Conservation (phyloP, 1,140 invertebrate species). For the Anagrus nilaparvatae region DNA sequence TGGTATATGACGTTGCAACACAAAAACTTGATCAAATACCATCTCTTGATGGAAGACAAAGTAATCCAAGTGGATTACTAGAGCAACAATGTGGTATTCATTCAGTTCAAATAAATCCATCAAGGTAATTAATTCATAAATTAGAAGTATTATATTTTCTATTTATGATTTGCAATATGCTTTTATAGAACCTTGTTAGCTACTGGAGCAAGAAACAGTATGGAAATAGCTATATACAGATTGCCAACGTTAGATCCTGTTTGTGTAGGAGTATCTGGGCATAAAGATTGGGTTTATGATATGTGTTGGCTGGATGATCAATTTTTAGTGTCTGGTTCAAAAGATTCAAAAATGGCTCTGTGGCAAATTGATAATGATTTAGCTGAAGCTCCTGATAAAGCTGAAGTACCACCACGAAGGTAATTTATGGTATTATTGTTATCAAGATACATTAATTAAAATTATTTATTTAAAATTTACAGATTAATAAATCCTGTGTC, state of each 20-base stretch:
- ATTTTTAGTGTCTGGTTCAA: slow-evolving; percentile 85
- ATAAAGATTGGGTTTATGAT: slow-evolving; percentile 92
- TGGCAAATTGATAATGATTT: slow-evolving; percentile 60
- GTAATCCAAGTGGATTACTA: slow-evolving; percentile 36
- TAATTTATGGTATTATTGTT: slow-evolving; percentile 14
- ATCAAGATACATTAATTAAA: too few relatives aligned
- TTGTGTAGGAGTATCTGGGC: slow-evolving; percentile 85
- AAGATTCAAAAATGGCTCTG: slow-evolving; percentile 75
- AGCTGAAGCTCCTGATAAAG: slow-evolving; percentile 46
- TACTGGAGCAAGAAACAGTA: slow-evolving; percentile 86
- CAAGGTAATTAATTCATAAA: slow-evolving; percentile 36
- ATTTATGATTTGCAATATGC: slow-evolving; percentile 6
- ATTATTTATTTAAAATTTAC: slow-evolving; percentile 14
- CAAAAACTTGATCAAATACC: slow-evolving; percentile 72
- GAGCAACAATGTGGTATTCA: slow-evolving; percentile 83
- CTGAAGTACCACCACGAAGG: slow-evolving; percentile 40
- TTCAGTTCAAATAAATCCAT: slow-evolving; percentile 90
- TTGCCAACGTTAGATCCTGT: slow-evolving; percentile 89
- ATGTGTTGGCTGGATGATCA: slow-evolving; percentile 95
- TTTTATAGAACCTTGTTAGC: slow-evolving; percentile 62
- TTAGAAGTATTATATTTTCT: slow-evolving; percentile 1
- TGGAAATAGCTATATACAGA: slow-evolving; percentile 87
- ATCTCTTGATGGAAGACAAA: slow-evolving; percentile 56
- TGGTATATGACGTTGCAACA: slow-evolving; percentile 38
- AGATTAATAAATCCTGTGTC: slow-evolving; percentile 56